phyloP scores from a whole-genome alignment of 2,797 vertebrate species.

The Pogonophryne albipinna region DNA sequence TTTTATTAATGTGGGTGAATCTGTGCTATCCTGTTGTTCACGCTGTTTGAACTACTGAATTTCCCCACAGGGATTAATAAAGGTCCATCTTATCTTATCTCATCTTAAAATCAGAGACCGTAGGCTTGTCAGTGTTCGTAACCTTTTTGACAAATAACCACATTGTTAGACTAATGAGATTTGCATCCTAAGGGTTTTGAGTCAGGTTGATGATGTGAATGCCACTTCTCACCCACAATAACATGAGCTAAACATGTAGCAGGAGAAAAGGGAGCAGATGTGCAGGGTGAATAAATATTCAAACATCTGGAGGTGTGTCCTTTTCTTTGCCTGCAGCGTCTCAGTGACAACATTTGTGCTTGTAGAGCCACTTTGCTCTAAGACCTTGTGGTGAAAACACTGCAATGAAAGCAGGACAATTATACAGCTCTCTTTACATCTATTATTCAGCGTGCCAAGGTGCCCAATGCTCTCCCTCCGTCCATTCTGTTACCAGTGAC shows the following conservation, averaged over 20 bases:
- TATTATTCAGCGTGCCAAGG: conserved; percentile 61
- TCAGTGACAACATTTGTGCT: conserved; percentile 7
- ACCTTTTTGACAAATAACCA: conserved; percentile 2
- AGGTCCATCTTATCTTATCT: too few relatives aligned
- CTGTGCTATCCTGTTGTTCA: too few relatives aligned
- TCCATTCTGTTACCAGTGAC: conserved; percentile 49
- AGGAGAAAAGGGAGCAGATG: not conserved
- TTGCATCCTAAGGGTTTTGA: not conserved
- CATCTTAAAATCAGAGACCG: not conserved
- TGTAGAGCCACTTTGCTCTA: conserved; percentile 13
- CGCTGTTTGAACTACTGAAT: too few relatives aligned
- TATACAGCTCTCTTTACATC: conserved; percentile 34
- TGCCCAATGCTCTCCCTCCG: conserved; percentile 30
- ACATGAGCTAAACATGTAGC: not conserved
- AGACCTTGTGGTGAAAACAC: conserved; percentile 55
- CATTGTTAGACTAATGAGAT: not conserved
- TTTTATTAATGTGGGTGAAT: too few relatives aligned
- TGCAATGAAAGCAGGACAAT: conserved; percentile 46
- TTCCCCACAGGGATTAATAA: too few relatives aligned
- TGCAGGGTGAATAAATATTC: conserved; percentile 2
- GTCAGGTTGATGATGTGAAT: not conserved
- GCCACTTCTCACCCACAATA: not conserved
- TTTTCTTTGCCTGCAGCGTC: not conserved
- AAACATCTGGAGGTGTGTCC: not conserved
- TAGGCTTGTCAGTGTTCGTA: not conserved